phyloP scores from a whole-genome alignment of 2,797 vertebrate genomes.

The Rhyacichthys aspro region DNA sequence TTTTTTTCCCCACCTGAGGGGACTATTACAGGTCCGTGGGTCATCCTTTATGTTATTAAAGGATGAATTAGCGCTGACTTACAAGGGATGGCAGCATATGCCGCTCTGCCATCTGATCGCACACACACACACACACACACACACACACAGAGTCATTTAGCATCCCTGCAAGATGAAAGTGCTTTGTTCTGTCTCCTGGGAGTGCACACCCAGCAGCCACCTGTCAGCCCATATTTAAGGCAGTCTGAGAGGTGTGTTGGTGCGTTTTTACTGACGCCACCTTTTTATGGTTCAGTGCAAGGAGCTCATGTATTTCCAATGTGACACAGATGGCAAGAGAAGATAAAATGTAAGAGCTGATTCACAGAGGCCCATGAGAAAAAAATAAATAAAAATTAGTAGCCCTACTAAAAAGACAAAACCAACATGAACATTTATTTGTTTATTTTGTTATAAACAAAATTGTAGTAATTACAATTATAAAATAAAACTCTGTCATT shows the following conservation, averaged over 20 bases:
- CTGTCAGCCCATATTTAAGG: slow-evolving; percentile 58
- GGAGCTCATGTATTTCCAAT: slow-evolving; percentile 33
- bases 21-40: not conserved
- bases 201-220: slow-evolving; percentile 60
- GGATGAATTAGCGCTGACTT: slow-evolving; percentile 5
- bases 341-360: slow-evolving; percentile 23
- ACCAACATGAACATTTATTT: no score
- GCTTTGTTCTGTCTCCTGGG: slow-evolving; percentile 53
- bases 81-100: not conserved
- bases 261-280: slow-evolving; percentile 29
- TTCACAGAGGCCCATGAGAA: slow-evolving; percentile 10
- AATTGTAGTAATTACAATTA: no score
- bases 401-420: no score
- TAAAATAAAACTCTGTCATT: no score
- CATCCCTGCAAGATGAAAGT: slow-evolving; percentile 31
- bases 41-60: slow-evolving; percentile 7
- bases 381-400: not conserved
- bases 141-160: slow-evolving; percentile 16
- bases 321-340: slow-evolving; percentile 10
- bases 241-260: slow-evolving; percentile 26
- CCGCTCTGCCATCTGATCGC: slow-evolving; percentile 13
- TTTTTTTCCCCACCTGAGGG: not conserved
- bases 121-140: slow-evolving; percentile 12
- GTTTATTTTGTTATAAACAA: no score
- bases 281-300: slow-evolving; percentile 25